Base-by-base conservation (phyloP, 1,140 invertebrate species). In the Drosophila willistoni region DNA sequence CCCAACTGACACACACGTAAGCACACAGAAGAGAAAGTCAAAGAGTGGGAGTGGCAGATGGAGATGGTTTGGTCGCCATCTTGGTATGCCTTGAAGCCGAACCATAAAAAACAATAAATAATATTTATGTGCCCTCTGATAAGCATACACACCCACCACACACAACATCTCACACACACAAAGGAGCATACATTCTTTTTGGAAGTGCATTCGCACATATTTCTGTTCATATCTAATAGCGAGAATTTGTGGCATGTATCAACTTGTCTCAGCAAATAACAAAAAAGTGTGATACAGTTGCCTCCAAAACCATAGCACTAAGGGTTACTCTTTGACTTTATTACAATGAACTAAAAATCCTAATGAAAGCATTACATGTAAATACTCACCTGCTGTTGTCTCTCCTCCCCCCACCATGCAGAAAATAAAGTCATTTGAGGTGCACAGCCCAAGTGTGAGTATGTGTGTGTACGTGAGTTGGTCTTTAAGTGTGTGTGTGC, bases 21-120 rank as follows among this genome's bases (percentile, higher is more conserved):
- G 22, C 1, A 29, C 14, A 34, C 61, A 51, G 59, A 25, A 36
- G 71, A 56, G 70, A 17, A 47, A 47, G 44, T 10, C 14, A 51
- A 29, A 51, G 19, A 22, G 51, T 44, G 64, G 68, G 39, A 17
- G 14, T 2, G 34, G 34, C 1, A n/a, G n/a, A 1, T 3, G 9
- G 10, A 39, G 25, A 14, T 39, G 29, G n/a, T 47, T 19, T 25
- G 34, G 57, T 56, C 60, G 51, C 29, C 70, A 70, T 68, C 67
- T 79, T 74, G 71, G 71, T 63, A 56, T 76, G 60, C 65, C 57
- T 60, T 54, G 39, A 73, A 67, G 74, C 75, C n/a, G 42, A 33
- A 63, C 64, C 72, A 73, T 86, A 86, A 87, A 87, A 85, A 79
- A 86, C 76, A 86, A 86, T 86, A 86, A 86, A 86, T 86, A 86